Conservation (phyloP, 2,888 invertebrate genomes). For the Galerucella calmariensis region DNA sequence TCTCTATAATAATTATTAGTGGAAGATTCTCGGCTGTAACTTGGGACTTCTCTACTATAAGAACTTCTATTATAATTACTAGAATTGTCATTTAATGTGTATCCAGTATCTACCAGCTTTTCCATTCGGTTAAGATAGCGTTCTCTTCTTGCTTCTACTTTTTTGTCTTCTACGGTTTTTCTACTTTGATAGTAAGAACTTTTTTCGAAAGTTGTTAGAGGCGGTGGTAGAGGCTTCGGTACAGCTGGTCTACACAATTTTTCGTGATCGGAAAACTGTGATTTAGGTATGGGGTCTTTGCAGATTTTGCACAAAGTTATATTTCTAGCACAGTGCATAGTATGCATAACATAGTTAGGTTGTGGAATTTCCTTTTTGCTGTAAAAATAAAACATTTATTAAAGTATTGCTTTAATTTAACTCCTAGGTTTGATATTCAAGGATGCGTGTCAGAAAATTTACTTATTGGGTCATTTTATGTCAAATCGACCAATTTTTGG, state of each 20-base stretch:
- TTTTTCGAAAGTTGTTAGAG: slow-evolving; percentile 53
- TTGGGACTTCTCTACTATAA: slow-evolving; percentile 5
- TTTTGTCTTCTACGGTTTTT: slow-evolving; percentile 57
- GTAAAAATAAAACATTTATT: slow-evolving; percentile 49
- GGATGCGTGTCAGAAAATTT: too few species aligned
- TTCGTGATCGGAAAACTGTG: slow-evolving; percentile 70
- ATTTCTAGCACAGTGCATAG: slow-evolving; percentile 76
- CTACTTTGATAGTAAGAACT: slow-evolving; percentile 54
- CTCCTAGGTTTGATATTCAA: too few species aligned
- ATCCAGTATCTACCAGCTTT: slow-evolving; percentile 52
- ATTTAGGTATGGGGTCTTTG: slow-evolving; percentile 73
- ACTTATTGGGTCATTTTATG: too few species aligned
- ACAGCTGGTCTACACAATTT: slow-evolving; percentile 65
- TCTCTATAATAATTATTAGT: slow-evolving; percentile 6
- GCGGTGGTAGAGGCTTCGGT: slow-evolving; percentile 55
- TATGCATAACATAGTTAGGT: slow-evolving; percentile 76
- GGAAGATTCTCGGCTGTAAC: slow-evolving; percentile 16
- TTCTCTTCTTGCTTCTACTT: slow-evolving; percentile 52
- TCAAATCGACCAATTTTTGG: too few species aligned
- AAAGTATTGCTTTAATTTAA: neutral
- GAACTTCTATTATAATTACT: neutral
- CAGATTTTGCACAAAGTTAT: slow-evolving; percentile 75
- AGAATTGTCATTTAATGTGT: slow-evolving; percentile 45
- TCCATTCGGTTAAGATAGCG: slow-evolving; percentile 51
- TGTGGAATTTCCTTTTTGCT: slow-evolving; percentile 77